phyloP scores from a whole-genome alignment of 2,797 vertebrate genomes.

The Allobates femoralis region DNA sequence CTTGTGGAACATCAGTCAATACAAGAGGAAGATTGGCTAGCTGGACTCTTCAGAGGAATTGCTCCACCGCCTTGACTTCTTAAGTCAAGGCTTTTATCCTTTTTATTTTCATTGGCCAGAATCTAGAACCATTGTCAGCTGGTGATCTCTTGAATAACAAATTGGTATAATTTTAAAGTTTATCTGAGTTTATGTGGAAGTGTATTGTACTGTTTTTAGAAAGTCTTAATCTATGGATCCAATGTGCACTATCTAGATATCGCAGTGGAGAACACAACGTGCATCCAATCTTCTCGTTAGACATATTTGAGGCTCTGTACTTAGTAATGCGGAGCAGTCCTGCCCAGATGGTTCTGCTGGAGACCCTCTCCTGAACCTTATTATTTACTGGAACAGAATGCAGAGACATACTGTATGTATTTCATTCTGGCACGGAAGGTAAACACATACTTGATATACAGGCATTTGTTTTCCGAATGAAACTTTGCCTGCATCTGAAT shows the following conservation, averaged over 20 bases:
- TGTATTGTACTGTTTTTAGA: neutral
- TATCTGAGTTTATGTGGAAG: neutral
- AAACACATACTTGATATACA: slow-evolving; percentile 39
- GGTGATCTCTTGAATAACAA: too few species aligned
- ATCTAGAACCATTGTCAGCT: too few species aligned
- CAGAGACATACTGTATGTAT: slow-evolving; percentile 51
- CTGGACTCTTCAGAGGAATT: too few species aligned
- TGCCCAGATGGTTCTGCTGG: slow-evolving; percentile 46
- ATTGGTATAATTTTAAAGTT: too few species aligned
- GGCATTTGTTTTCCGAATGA: slow-evolving; percentile 44
- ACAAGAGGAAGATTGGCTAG: too few species aligned
- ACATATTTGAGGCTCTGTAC: slow-evolving; percentile 8
- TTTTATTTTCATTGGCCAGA: too few species aligned
- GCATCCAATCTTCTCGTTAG: slow-evolving; percentile 37
- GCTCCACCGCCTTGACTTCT: too few species aligned
- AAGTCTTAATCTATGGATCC: neutral
- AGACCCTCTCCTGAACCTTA: slow-evolving; percentile 34
- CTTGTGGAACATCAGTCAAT: too few species aligned
- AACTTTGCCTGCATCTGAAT: slow-evolving; percentile 54
- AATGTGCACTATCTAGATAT: neutral
- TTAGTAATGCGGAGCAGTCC: slow-evolving; percentile 13
- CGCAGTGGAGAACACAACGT: neutral
- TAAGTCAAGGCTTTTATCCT: too few species aligned
- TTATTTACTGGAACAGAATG: slow-evolving; percentile 51
- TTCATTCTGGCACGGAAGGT: slow-evolving; percentile 40